Evolutionary conservation across 2,888 invertebrate genomes (phyloP).

Genomic region (Sclerodermus sp.): DNA sequence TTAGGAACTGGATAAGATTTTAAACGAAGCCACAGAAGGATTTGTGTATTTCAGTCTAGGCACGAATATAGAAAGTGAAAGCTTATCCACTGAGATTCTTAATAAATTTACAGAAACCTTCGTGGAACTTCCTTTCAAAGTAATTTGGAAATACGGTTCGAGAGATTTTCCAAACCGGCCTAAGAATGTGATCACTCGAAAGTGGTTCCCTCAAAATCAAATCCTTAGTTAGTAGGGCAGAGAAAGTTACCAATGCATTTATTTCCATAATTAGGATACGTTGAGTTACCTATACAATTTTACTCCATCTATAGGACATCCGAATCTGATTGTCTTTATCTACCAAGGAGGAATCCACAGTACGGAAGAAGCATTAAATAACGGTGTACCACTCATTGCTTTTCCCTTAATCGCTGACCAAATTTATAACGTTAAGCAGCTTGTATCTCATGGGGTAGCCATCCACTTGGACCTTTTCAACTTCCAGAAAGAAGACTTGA

Average conservation of each 20-base stretch:
- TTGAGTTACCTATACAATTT: not conserved
- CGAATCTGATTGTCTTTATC: constrained; percentile 28
- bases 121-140: constrained; percentile 12
- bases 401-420: constrained; percentile 31
- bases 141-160: constrained; percentile 21
- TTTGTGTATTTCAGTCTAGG: constrained; percentile 22
- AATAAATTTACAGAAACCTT: constrained; percentile 10
- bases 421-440: constrained; percentile 11
- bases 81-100: not conserved
- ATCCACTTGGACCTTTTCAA: constrained; percentile 12
- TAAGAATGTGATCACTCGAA: constrained; percentile 11
- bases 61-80: constrained; percentile 9
- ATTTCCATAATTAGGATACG: not conserved
- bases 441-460: constrained; percentile 17
- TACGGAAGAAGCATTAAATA: constrained; percentile 29
- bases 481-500: constrained; percentile 11
- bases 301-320: constrained; percentile 20
- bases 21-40: constrained; percentile 16
- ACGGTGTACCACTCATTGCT: constrained; percentile 27
- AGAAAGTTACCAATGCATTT: too few species aligned
- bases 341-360: constrained; percentile 35
- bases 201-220: constrained; percentile 18
- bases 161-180: constrained; percentile 8
- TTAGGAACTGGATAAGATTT: constrained; percentile 12
- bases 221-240: constrained; percentile 7